Conservation (phyloP, 2,888 invertebrate genomes). For the Pasiphila rectangulata region DNA sequence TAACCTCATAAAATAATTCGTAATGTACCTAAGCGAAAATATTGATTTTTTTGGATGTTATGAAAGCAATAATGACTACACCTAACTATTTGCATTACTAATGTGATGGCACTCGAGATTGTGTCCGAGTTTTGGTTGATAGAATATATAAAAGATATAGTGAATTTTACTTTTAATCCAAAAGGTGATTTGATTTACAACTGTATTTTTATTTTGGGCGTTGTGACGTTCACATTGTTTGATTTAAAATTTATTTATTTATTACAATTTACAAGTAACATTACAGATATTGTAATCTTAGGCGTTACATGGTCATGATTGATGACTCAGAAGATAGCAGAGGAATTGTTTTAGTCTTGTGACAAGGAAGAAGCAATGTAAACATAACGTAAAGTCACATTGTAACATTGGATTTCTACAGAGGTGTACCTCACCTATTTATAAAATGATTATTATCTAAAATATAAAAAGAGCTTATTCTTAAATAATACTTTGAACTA, state of each 20-base stretch:
- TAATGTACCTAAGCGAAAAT: slow-evolving; percentile 38
- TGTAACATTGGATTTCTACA: too few relatives aligned
- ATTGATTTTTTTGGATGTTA: slow-evolving; percentile 46
- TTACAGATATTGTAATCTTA: too few relatives aligned
- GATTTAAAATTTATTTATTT: too few relatives aligned
- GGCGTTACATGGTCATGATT: too few relatives aligned
- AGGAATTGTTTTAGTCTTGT: slow-evolving; percentile 17
- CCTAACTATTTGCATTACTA: slow-evolving; percentile 29
- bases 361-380: slow-evolving; percentile 12
- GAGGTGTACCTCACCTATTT: too few relatives aligned
- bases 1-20: slow-evolving; percentile 45
- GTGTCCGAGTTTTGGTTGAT: slow-evolving; percentile 37
- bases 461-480: too few relatives aligned
- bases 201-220: neutral
- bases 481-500: too few relatives aligned
- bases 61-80: slow-evolving; percentile 12
- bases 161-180: slow-evolving; percentile 27
- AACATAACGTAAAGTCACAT: neutral
- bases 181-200: slow-evolving; percentile 28
- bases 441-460: too few relatives aligned
- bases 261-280: too few relatives aligned
- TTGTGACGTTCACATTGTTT: slow-evolving; percentile 1
- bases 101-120: slow-evolving; percentile 42
- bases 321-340: neutral
- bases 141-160: slow-evolving; percentile 36